Conservation (phyloP, 2,888 invertebrate species). For the Tenthredo amoena region DNA sequence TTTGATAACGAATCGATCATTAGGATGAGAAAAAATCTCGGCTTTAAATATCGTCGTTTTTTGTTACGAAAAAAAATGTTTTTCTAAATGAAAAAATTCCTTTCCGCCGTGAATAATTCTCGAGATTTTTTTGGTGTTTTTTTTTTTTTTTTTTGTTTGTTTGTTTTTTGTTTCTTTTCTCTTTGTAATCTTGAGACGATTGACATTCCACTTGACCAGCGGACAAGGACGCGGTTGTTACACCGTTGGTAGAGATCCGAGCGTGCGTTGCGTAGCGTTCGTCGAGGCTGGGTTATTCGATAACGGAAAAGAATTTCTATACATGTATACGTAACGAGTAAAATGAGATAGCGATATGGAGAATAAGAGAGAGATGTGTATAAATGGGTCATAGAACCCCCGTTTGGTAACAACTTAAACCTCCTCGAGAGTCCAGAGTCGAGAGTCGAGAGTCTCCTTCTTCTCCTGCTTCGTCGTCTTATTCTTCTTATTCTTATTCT, state of each 20-base stretch:
- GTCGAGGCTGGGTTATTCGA: neutral
- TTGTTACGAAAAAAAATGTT: neutral
- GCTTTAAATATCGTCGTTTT: neutral
- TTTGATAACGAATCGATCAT: neutral
- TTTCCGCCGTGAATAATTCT: constrained; percentile 5
- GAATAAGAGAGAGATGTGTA: constrained; percentile 4
- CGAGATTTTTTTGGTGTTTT: neutral
- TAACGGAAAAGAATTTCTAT: neutral
- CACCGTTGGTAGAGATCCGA: neutral
- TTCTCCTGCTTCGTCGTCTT: neutral
- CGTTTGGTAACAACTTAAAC: constrained; percentile 48
- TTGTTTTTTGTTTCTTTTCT: neutral
- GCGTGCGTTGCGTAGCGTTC: neutral
- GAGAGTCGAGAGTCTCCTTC: neutral
- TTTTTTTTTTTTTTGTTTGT: neutral
- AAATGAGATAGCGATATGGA: constrained; percentile 2
- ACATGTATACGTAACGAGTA: constrained; percentile 14
- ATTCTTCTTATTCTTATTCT: neutral
- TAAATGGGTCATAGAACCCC: constrained; percentile 52
- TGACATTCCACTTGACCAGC: constrained; percentile 41
- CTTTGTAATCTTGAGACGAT: neutral
- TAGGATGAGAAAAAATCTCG: neutral
- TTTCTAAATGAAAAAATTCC: neutral
- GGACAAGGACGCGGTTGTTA: constrained; percentile 49
- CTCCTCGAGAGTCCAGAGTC: neutral